Percentiles rank a stretch among this genome's conserved stretches.
Evolutionary conservation across 2,113 vertebrate species (phyloP).

Genomic region (Sakesphorus luctuosus): DNA sequence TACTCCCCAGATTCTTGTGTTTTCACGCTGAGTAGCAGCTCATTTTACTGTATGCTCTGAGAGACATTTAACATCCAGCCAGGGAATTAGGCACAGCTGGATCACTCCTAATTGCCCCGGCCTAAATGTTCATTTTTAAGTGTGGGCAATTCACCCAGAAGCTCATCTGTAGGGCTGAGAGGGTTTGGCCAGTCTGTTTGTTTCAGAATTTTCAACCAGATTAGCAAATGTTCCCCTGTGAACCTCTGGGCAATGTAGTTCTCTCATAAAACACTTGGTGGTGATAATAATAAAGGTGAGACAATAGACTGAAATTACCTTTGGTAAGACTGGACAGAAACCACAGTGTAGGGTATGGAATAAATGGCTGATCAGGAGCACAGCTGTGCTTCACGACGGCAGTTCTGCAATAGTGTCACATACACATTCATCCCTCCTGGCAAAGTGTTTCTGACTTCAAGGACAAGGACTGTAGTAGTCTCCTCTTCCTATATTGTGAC

Average conservation of each 20-base stretch:
- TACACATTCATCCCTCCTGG: background rate
- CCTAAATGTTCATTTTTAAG: background rate
- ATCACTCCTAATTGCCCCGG: background rate
- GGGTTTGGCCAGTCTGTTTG: background rate
- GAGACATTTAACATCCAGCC: background rate
- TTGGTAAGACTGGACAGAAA: background rate
- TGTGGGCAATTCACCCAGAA: background rate
- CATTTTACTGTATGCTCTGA: background rate
- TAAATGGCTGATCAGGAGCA: background rate
- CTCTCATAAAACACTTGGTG: background rate
- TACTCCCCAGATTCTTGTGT: background rate
- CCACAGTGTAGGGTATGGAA: background rate
- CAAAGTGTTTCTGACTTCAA: background rate
- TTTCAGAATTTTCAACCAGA: background rate
- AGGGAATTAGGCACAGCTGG: background rate
- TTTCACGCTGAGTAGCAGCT: background rate
- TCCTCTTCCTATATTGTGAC: background rate
- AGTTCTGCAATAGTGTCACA: background rate
- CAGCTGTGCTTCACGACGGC: background rate
- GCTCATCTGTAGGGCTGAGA: background rate
- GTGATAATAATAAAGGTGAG: background rate
- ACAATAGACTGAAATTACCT: background rate
- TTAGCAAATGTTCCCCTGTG: background rate
- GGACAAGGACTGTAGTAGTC: fast-evolving
- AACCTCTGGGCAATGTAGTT: background rate